These are phyloP conservation scores for Hydractinia symbiolongicarpus DNA, from an alignment of 30 jellyfish, hydroid and myxozoan genomes.

Conservation along the genomic window DNA sequence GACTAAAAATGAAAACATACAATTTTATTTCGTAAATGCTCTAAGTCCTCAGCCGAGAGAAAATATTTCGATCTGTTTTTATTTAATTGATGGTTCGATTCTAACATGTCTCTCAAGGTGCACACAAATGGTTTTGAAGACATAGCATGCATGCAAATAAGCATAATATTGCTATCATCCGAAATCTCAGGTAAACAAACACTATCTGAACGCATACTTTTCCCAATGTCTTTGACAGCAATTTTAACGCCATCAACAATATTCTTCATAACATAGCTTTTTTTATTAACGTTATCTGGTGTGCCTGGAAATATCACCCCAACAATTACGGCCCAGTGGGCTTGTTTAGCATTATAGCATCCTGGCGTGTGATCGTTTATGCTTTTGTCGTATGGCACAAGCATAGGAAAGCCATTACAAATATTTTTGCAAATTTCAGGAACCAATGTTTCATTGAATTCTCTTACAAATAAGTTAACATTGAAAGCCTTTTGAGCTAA, in stretches of 20 bases:
- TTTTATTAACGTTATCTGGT: not conserved
- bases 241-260: not conserved
- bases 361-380: conserved; percentile 33
- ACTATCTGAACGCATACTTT: too few species aligned
- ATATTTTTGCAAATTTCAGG: not conserved
- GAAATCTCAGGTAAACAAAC: not conserved
- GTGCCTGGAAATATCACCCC: conserved; percentile 20
- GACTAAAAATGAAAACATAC: not conserved
- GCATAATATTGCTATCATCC: not conserved
- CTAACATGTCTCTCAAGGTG: conserved; percentile 9
- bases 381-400: conserved; percentile 41
- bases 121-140: conserved; percentile 29
- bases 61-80: conserved; percentile 11
- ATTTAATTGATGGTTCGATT: conserved; percentile 23
- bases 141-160: conserved; percentile 35
- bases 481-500: conserved; percentile 1
- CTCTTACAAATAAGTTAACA: conserved; percentile 10
- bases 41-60: not conserved
- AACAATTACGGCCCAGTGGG: conserved; percentile 41
- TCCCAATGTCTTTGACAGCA: not conserved
- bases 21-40: conserved; percentile 27
- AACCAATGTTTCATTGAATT: not conserved
- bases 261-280: not conserved
- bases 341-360: conserved; percentile 16
- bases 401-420: conserved; percentile 19